Evolutionary conservation across 2,888 invertebrate species (phyloP), one percentile per base, ranked within the genome.

Genomic region (Barypeithes pellucidus): DNA sequence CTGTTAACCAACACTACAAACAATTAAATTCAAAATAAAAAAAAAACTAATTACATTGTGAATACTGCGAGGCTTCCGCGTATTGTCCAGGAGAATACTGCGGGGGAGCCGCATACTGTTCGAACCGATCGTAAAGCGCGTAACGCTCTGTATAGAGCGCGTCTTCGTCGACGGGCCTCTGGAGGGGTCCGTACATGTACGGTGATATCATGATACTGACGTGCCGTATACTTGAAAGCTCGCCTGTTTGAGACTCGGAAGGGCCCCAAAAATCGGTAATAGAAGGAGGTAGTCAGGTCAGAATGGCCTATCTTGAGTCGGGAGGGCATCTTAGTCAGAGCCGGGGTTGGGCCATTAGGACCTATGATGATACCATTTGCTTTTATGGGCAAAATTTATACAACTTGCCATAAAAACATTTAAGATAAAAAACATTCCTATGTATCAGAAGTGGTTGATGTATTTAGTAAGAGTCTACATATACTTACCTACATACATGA

Each of bases 191-290:
- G 77, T 79, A 80, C 79, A 79, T 79, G 75, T 80, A 80, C 57
- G 80, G 80, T 69, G 79, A 79, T 79, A 80, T 80, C 80, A 80
- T 80, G 77, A 77, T 78, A 80, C 79, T 79, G 78, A 50, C 54
- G 66, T 50, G 59, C 47, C 29, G 50, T 47, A 52, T 36, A 36
- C 39, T 50, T 45, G 45, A 59, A 54, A 61, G 54, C 68, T 41
- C 62, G 47, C 45, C 29, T 52, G 52, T 52, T 52, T 52, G 54
- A 33, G 54, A 57, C 54, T 50, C 47, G 43, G 63, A 61, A 70
- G 69, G 63, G 41, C 62, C 67, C 63, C 52, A 65, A 67, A 71
- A 63, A 73, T 69, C 66, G 72, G 72, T 69, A 73, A 60, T 74
- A 71, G 77, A 77, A 76, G 77, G 76, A 77, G 79, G 77, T 76